Evolutionary conservation across 2,888 invertebrate species (phyloP), one percentile per base, ranked within the genome.

Genomic region (Ormyrus labotus): DNA sequence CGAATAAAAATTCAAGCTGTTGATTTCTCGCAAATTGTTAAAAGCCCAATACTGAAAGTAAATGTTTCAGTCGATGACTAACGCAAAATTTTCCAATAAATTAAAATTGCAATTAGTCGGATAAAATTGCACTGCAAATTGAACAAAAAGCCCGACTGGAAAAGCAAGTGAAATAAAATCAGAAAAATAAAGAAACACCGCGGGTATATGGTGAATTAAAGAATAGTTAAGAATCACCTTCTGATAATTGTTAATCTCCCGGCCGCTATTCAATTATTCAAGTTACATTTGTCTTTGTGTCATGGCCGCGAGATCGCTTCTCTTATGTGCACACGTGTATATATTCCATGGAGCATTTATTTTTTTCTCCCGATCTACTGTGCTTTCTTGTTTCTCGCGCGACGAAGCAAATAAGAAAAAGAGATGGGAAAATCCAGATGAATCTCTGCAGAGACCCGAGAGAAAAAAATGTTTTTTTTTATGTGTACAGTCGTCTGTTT

Each of bases 201-300:
- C 19, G 13, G 8, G 45, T 50, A 58, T 51, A 68, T 50, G 34
- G 51, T 53, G 45, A 78, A 78, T 71, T 47, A 51, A 65, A 70
- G 58, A 68, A 77, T 70, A 77, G 55, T 77, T 57, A 63, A 65
- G 51, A 70, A 71, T 67, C 61, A 45, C 47, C 63, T 67, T 64
- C 60, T 65, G 67, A 76, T 76, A 71, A 80, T 80, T 75, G 55
- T 71, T 71, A 67, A 75, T 76, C 65, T 75, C 9, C 13, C 60
- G 48, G 4, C 50, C 19, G 55, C 57, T 61, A 67, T 61, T 71
- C 71, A 71, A 80, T 80, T 75, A 80, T 64, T 74, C 75, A 71
- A 75, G 71, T 75, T 71, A 71, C 71, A 80, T 75, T 71, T 69
- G 10, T 74, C 69, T 75, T 80, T 75, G 70, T 80, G 69, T 75